Conservation (phyloP, 2,888 invertebrate species). For the Cylloceria caligata region DNA sequence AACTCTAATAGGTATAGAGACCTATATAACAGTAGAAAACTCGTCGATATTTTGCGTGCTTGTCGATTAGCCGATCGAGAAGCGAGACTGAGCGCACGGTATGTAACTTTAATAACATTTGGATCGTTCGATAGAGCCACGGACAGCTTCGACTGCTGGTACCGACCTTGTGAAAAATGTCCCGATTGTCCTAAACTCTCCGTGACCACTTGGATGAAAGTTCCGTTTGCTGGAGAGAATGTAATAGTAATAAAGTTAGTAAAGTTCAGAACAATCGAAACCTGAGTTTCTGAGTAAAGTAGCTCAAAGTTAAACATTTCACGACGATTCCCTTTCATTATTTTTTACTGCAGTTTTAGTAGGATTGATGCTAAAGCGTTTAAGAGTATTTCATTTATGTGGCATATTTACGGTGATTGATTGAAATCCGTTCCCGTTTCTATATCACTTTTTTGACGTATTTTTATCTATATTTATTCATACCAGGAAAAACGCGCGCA, state of each 20-base stretch:
- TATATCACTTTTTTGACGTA: too few relatives aligned
- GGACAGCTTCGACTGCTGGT: conserved; percentile 9
- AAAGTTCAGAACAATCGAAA: conserved; percentile 22
- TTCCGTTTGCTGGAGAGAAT: neutral
- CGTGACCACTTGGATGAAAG: neutral
- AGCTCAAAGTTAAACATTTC: neutral
- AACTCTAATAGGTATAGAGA: conserved; percentile 42
- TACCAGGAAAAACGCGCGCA: too few relatives aligned
- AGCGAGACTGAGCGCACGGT: conserved; percentile 58
- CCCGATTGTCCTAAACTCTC: neutral
- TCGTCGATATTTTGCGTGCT: conserved; percentile 76
- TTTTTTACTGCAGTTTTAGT: neutral
- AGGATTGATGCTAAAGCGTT: too few relatives aligned
- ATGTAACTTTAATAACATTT: conserved; percentile 34
- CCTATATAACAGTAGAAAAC: conserved; percentile 30
- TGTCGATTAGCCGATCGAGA: conserved; percentile 71
- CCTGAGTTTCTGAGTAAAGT: neutral
- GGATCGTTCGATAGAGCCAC: conserved; percentile 8
- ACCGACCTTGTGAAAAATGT: conserved; percentile 32
- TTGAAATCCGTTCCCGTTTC: too few relatives aligned
- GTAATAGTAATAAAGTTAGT: conserved; percentile 11
- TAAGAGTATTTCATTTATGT: too few relatives aligned
- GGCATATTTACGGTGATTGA: too few relatives aligned
- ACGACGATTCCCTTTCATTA: too few relatives aligned
- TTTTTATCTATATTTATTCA: too few relatives aligned